Evolutionary conservation across 92 coral and sea anemone genomes (phyloP).

Genomic region (Diadumene lineata): DNA sequence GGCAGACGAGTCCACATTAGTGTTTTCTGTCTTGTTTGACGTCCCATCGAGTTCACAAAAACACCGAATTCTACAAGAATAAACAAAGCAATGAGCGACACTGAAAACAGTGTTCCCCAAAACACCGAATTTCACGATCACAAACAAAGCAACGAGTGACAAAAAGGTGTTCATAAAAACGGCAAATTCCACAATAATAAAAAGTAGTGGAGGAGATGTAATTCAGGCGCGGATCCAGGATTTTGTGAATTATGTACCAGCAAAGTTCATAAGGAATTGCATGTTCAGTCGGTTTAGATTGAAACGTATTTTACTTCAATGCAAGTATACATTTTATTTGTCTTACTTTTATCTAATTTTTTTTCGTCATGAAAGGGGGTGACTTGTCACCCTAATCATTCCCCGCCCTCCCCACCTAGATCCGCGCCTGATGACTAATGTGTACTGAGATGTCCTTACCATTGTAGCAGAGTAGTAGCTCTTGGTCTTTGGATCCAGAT

Average conservation of each 20-base stretch:
- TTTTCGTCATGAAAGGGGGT: too few relatives aligned
- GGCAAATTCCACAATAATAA: not conserved
- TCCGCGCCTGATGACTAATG: too few relatives aligned
- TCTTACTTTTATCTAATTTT: too few relatives aligned
- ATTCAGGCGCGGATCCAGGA: not conserved
- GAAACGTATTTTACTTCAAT: too few relatives aligned
- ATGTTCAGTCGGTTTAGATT: too few relatives aligned
- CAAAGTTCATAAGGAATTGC: too few relatives aligned
- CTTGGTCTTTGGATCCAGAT: slow-evolving; percentile 60
- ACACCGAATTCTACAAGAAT: slow-evolving; percentile 81
- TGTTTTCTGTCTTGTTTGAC: slow-evolving; percentile 85
- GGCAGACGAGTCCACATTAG: slow-evolving; percentile 98
- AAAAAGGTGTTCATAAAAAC: not conserved
- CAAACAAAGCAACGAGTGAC: not conserved
- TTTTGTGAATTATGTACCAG: not conserved
- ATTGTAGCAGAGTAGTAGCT: slow-evolving; percentile 87
- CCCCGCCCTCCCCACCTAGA: too few relatives aligned
- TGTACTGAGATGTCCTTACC: slow-evolving; percentile 44
- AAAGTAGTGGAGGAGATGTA: not conserved
- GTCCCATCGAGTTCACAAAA: slow-evolving; percentile 83
- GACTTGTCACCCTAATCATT: too few relatives aligned
- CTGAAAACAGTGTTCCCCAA: not conserved
- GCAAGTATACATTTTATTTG: too few relatives aligned
- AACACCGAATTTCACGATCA: not conserved
- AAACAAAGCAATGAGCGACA: not conserved